Conservation (phyloP, 2,888 invertebrate genomes). For the Stenolophus ochropezus region DNA sequence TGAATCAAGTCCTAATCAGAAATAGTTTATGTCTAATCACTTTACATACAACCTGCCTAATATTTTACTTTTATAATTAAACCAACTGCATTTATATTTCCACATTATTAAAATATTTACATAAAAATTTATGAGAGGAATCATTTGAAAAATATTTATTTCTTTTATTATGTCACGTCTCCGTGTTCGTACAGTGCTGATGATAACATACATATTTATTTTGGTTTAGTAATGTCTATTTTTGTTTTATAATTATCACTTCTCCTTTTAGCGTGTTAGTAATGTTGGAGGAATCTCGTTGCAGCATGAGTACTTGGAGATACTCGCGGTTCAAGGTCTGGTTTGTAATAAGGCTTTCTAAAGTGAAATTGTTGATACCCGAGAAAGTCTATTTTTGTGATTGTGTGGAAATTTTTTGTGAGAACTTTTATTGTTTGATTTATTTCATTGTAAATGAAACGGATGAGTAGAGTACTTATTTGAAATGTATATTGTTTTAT, state of each 20-base stretch:
- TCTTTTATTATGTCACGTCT: not conserved
- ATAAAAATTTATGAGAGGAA: too few species aligned
- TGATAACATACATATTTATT: not conserved
- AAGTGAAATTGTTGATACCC: slow-evolving; percentile 37
- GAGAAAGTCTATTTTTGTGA: slow-evolving; percentile 39
- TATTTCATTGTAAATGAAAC: not conserved
- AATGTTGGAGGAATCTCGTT: slow-evolving; percentile 37
- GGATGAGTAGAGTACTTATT: not conserved
- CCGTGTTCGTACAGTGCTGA: not conserved
- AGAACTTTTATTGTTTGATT: slow-evolving; percentile 27
- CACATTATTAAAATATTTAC: too few species aligned
- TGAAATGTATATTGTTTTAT: not conserved
- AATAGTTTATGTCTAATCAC: too few species aligned
- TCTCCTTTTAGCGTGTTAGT: slow-evolving; percentile 3
- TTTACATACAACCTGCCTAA: too few species aligned
- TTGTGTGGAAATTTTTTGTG: slow-evolving; percentile 34
- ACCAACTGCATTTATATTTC: too few species aligned
- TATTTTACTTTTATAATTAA: too few species aligned
- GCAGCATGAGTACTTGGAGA: slow-evolving; percentile 4
- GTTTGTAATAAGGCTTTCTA: slow-evolving; percentile 29
- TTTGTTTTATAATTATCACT: slow-evolving; percentile 23
- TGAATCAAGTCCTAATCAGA: too few species aligned
- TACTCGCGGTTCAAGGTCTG: slow-evolving; percentile 27
- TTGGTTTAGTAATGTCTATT: slow-evolving; percentile 30
- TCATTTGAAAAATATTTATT: too few species aligned